Evolutionary conservation across 2,888 invertebrate species (phyloP).

Genomic region (Philereme vetulata): DNA sequence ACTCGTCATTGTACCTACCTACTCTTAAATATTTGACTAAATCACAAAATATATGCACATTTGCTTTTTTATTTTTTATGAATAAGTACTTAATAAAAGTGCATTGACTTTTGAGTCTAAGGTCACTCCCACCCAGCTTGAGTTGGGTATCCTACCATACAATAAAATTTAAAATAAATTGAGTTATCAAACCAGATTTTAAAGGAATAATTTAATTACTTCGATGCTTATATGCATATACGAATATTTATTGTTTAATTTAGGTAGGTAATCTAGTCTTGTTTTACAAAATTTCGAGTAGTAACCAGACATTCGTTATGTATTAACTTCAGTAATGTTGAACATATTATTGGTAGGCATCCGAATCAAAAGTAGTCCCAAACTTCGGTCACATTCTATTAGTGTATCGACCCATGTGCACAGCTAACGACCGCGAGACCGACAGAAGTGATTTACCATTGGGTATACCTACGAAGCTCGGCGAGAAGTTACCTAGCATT

Average conservation of each 20-base stretch:
- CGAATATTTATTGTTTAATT: too few relatives aligned
- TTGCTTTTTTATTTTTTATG: neutral
- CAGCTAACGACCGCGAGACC: neutral
- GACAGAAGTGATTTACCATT: too few relatives aligned
- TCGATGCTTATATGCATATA: too few relatives aligned
- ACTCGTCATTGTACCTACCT: too few relatives aligned
- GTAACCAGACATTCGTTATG: too few relatives aligned
- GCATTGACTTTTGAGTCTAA: slow-evolving; percentile 9
- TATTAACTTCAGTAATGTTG: neutral
- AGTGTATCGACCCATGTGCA: slow-evolving; percentile 65
- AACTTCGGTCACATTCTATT: slow-evolving; percentile 42
- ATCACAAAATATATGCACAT: neutral
- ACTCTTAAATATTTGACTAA: too few relatives aligned
- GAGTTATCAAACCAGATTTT: too few relatives aligned
- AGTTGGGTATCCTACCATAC: neutral
- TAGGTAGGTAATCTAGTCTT: too few relatives aligned
- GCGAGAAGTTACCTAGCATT: neutral
- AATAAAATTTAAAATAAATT: neutral
- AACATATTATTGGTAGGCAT: slow-evolving; percentile 17
- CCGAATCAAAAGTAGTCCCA: slow-evolving; percentile 36
- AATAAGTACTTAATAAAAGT: neutral
- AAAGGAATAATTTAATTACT: too few relatives aligned
- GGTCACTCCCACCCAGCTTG: slow-evolving; percentile 8
- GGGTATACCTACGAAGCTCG: too few relatives aligned
- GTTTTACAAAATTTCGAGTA: too few relatives aligned